Conservation (phyloP, 2,888 invertebrate genomes). For the Callimorpha dominula region DNA sequence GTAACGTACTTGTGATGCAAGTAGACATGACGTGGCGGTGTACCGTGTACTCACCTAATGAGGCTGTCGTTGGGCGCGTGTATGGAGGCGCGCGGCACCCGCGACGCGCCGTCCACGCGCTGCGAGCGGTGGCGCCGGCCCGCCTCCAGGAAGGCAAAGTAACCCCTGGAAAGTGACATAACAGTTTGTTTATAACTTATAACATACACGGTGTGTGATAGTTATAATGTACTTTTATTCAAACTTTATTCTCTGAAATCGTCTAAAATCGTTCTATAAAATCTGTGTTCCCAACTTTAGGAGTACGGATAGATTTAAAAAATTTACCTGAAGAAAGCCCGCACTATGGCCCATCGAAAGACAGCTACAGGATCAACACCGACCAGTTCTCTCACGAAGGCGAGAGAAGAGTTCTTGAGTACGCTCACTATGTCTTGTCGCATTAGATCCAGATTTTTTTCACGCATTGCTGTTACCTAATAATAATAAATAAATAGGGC, state of each 20-base stretch:
- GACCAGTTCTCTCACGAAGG: slow-evolving; percentile 97
- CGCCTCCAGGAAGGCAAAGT: slow-evolving; percentile 95
- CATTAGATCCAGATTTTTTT: slow-evolving; percentile 98
- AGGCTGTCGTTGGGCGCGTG: slow-evolving; percentile 91
- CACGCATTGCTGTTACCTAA: slow-evolving; percentile 95
- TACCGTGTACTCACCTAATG: slow-evolving; percentile 81
- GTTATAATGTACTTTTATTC: background rate
- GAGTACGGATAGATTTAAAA: too few relatives aligned
- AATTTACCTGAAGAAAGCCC: slow-evolving; percentile 95
- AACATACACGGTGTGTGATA: background rate
- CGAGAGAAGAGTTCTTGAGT: slow-evolving; percentile 96
- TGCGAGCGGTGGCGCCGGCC: slow-evolving; percentile 90
- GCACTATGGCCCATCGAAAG: slow-evolving; percentile 96
- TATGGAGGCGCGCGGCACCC: slow-evolving; percentile 87
- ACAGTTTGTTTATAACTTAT: background rate
- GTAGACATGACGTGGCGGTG: slow-evolving; percentile 47
- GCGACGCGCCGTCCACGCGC: slow-evolving; percentile 85
- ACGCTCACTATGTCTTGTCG: slow-evolving; percentile 97
- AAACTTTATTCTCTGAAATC: background rate
- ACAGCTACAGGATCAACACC: slow-evolving; percentile 97
- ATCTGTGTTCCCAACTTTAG: too few relatives aligned
- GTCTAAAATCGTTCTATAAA: background rate
- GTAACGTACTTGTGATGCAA: slow-evolving; percentile 56
- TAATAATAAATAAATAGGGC: background rate
- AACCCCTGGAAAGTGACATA: slow-evolving; percentile 86